Conservation (phyloP, 2,797 vertebrate species). For the Sebastes alutus region DNA sequence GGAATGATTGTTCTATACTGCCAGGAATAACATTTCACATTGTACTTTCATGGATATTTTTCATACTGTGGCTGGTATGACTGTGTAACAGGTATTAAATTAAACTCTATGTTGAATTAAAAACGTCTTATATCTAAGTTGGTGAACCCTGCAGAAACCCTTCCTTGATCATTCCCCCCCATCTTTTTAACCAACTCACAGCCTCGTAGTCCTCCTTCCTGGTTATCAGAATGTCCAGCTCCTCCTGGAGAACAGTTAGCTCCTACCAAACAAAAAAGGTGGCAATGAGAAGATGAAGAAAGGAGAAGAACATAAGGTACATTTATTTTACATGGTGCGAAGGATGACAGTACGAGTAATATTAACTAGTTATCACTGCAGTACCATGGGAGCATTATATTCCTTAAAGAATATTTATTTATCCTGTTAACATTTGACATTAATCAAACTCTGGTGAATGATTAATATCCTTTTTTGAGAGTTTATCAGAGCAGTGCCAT, state of each 20-base stretch:
- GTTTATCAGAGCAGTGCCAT: not conserved
- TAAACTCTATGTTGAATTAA: not conserved
- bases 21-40: not conserved
- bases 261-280: slow-evolving; percentile 75
- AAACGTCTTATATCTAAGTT: not conserved
- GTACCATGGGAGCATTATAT: fast-evolving
- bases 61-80: too few species aligned
- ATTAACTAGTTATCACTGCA: too few species aligned
- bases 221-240: slow-evolving; percentile 86
- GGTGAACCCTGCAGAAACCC: not conserved
- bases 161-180: not conserved
- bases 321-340: not conserved
- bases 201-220: slow-evolving; percentile 88
- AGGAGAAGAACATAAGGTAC: not conserved
- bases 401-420: too few species aligned
- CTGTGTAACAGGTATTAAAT: not conserved
- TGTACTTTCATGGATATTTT: not conserved
- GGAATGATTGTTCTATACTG: not conserved
- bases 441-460: not conserved
- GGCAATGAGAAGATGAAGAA: not conserved
- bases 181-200: slow-evolving; percentile 77
- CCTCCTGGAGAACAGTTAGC: slow-evolving; percentile 88
- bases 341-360: too few species aligned
- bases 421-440: not conserved
- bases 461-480: not conserved